Evolutionary conservation across 2,888 invertebrate genomes (phyloP).

Genomic region (Steinernema carpocapsae): DNA sequence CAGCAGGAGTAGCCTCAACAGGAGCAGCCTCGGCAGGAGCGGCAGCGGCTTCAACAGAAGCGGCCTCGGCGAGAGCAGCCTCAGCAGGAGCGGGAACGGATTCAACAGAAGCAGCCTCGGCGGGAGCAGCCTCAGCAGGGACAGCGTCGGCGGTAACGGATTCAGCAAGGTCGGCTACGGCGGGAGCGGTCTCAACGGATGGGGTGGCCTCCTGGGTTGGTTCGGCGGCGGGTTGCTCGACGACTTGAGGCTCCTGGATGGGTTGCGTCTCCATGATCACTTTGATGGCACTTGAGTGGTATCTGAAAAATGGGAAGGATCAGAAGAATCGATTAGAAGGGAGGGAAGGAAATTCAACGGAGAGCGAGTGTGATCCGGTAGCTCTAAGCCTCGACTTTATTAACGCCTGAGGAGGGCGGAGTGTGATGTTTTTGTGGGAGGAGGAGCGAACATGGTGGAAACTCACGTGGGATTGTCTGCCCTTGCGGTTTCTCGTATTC

Average conservation of each 20-base stretch:
- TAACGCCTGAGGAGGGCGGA: slow-evolving; percentile 31
- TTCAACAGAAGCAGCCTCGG: background rate
- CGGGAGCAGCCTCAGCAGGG: slow-evolving; percentile 8
- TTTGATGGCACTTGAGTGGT: background rate
- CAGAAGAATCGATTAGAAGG: background rate
- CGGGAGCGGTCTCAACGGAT: background rate
- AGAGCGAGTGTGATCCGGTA: slow-evolving; percentile 24
- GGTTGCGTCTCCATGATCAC: background rate
- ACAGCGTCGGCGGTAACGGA: background rate
- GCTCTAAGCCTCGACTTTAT: slow-evolving; percentile 30
- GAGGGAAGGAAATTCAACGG: background rate
- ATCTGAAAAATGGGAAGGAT: slow-evolving; percentile 14
- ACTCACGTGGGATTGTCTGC: slow-evolving; percentile 27
- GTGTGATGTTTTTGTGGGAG: slow-evolving; percentile 25
- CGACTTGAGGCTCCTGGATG: slow-evolving; percentile 11
- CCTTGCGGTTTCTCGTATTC: slow-evolving; percentile 9
- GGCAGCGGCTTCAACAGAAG: background rate
- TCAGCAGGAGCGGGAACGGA: background rate
- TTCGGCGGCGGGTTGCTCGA: slow-evolving; percentile 2
- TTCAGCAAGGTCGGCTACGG: background rate
- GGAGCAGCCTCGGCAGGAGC: slow-evolving; percentile 8
- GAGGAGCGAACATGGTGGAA: slow-evolving; percentile 32
- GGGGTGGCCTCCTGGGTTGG: background rate
- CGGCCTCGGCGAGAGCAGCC: background rate
- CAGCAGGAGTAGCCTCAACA: slow-evolving; percentile 19